Evolutionary conservation across 1,140 invertebrate species (phyloP).

Genomic region (Harlomillsia oculata): DNA sequence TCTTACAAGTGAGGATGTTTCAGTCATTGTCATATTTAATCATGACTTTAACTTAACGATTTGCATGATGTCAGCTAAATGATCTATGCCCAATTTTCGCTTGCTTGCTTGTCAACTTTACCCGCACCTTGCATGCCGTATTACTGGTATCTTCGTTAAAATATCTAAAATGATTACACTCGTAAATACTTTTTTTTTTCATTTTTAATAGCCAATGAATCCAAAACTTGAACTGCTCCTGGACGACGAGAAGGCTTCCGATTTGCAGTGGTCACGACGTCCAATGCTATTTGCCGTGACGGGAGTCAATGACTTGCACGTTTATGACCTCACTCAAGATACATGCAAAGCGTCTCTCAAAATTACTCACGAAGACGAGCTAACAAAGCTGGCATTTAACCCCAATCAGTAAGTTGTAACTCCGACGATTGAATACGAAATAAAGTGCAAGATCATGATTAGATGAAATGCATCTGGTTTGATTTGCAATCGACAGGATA

Average conservation of each 20-base stretch:
- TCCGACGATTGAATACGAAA: not conserved
- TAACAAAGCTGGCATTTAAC: conserved; percentile 21
- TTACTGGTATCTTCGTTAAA: too few species aligned
- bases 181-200: not conserved
- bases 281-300: conserved; percentile 29
- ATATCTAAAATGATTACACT: not conserved
- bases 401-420: conserved; percentile 23
- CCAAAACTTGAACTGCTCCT: conserved; percentile 6
- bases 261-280: conserved; percentile 29
- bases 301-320: not conserved
- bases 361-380: conserved; percentile 12
- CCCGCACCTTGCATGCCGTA: too few species aligned
- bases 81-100: too few species aligned
- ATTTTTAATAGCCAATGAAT: not conserved
- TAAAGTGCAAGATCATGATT: too few species aligned
- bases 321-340: conserved; percentile 22
- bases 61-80: too few species aligned
- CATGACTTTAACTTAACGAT: too few species aligned
- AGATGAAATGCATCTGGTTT: too few species aligned
- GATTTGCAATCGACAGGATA: not conserved
- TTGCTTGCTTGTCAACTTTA: too few species aligned
- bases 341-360: conserved; percentile 2
- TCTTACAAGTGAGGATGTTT: conserved; percentile 14
- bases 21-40: too few species aligned
- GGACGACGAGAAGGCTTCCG: not conserved